Conservation (phyloP, 2,888 invertebrate genomes). For the Oligia fasciuncula region DNA sequence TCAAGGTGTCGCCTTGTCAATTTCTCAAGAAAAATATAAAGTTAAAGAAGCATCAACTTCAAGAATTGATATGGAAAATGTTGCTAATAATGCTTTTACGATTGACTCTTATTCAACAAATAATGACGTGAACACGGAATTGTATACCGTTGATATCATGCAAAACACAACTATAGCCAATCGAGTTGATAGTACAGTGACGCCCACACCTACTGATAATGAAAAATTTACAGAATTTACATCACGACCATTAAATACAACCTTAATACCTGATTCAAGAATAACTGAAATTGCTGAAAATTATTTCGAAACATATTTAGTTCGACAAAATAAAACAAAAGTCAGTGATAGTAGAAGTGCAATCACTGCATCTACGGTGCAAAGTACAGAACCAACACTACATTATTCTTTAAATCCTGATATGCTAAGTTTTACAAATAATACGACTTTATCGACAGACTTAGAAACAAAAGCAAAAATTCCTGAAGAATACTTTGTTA, state of each 20-base stretch:
- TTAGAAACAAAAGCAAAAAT: no score
- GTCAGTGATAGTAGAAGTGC: not conserved
- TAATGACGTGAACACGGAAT: not conserved
- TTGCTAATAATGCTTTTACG: not conserved
- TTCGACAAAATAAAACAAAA: not conserved
- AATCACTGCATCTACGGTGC: not conserved
- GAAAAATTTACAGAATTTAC: not conserved
- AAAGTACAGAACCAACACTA: not conserved
- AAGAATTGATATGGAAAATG: not conserved
- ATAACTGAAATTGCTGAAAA: not conserved
- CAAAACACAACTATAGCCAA: slow-evolving; percentile 8
- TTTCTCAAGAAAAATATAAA: not conserved
- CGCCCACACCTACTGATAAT: not conserved
- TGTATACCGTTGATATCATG: not conserved
- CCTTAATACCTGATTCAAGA: not conserved
- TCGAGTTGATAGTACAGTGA: not conserved
- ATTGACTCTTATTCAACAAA: not conserved
- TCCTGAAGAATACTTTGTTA: not conserved
- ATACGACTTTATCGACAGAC: not conserved
- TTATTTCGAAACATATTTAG: not conserved
- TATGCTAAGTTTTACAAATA: slow-evolving; percentile 4
- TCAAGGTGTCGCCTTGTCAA: not conserved
- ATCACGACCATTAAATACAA: not conserved
- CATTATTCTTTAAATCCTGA: not conserved
- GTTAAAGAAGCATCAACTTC: not conserved